Evolutionary conservation across 2,888 invertebrate genomes (phyloP).

Genomic region (Autographa gamma): DNA sequence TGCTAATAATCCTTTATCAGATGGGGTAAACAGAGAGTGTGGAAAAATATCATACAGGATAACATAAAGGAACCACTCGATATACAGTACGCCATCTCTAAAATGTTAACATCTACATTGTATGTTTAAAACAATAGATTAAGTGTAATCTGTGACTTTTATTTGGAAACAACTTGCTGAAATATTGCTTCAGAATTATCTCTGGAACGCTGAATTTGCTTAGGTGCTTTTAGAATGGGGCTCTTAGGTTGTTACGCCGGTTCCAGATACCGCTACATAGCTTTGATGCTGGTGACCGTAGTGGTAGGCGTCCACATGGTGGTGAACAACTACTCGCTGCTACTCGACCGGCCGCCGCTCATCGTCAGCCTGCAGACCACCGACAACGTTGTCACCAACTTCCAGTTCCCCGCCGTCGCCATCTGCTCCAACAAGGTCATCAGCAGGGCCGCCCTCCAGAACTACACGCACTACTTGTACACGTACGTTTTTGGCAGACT

Average conservation of each 20-base stretch:
- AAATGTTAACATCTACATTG: too few relatives aligned
- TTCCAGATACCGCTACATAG: constrained; percentile 30
- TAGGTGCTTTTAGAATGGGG: too few relatives aligned
- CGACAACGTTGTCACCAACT: constrained; percentile 71
- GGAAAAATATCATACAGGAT: too few relatives aligned
- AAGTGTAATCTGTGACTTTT: too few relatives aligned
- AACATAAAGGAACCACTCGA: too few relatives aligned
- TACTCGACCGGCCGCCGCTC: constrained; percentile 30
- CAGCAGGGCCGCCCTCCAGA: constrained; percentile 30
- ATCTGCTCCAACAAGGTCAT: constrained; percentile 78
- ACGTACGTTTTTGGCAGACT: constrained; percentile 20
- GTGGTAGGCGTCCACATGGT: constrained; percentile 18
- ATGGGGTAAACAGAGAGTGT: too few relatives aligned
- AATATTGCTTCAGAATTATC: too few relatives aligned
- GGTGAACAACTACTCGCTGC: neutral
- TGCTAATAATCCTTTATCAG: neutral
- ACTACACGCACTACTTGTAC: constrained; percentile 33
- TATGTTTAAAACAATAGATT: too few relatives aligned
- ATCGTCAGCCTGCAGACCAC: constrained; percentile 31
- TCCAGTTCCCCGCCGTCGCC: constrained; percentile 90
- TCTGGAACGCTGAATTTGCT: too few relatives aligned
- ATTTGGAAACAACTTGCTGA: too few relatives aligned
- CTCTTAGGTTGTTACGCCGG: too few relatives aligned
- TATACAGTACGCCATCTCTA: too few relatives aligned
- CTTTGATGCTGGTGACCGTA: constrained; percentile 11